Evolutionary conservation across 2,797 vertebrate species (phyloP), one percentile per base, ranked within the genome.

Genomic region (Sciaenops ocellatus): DNA sequence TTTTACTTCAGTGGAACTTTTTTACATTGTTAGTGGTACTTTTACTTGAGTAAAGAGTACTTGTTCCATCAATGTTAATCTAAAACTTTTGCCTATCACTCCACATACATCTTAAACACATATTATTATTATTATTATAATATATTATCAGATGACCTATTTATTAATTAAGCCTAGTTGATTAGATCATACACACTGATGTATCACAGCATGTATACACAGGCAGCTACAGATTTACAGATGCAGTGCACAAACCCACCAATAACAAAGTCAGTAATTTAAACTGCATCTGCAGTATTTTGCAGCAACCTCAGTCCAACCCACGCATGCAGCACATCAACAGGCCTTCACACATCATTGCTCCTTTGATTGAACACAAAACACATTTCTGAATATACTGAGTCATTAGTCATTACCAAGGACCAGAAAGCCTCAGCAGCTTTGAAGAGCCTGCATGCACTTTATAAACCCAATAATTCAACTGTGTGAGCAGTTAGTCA

Each of bases 391-490:
- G 24, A 76, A 66, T 56, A 66, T 60, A 50, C 57, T 12, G 46
- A 81, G 48, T 81, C 70, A 79, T 82, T 81, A 73, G 65, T 85
- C 69, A 83, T 82, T 44, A 64, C 65, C 47, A 62, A 78, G 79
- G 78, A 79, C 60, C 41, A 78, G 61, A 67, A 41, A 47, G 38
- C 66, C 48, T 67, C n/a, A 5, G 44, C 22, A 9, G 51, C 80
- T 79, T 77, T 71, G 66, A 78, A 79, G 72, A 78, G 66, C 30
- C 71, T 44, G 38, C 28, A 0, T 63, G 22, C 42, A 60, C 56
- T 81, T 74, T 65, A 41, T 71, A 73, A 86, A 72, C 26, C 46
- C 69, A 42, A 38, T 82, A 84, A 83, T 85, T 86, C 77, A 78
- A 56, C 62, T 30, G 79, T 67, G 66, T 47, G 73, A 66, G 76